phyloP scores from a whole-genome alignment of 2,888 invertebrate genomes.

The Lasioglossum oenotherae region DNA sequence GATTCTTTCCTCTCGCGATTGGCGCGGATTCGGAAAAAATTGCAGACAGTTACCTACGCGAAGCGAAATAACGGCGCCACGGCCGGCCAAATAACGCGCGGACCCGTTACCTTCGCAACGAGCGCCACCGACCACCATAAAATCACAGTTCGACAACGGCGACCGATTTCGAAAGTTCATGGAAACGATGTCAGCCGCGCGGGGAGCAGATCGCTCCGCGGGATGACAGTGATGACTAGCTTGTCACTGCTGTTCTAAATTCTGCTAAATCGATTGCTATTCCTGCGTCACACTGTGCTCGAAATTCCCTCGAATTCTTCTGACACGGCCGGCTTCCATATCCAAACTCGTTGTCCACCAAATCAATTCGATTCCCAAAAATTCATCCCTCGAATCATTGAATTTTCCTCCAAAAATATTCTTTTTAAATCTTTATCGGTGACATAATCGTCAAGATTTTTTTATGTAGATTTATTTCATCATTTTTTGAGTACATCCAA shows the following conservation, averaged over 20 bases:
- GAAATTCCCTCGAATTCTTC: neutral
- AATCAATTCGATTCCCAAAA: neutral
- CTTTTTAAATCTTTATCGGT: no score
- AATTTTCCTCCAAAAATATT: no score
- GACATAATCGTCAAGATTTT: no score
- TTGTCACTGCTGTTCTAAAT: slow-evolving; percentile 19
- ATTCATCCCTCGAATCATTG: neutral
- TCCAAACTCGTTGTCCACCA: neutral
- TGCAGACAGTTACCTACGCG: slow-evolving; percentile 56
- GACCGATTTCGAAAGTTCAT: slow-evolving; percentile 47
- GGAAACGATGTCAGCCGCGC: slow-evolving; percentile 42
- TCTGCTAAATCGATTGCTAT: slow-evolving; percentile 7
- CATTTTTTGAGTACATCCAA: neutral
- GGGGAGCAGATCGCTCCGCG: slow-evolving; percentile 19
- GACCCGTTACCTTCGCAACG: slow-evolving; percentile 62
- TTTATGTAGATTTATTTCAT: no score
- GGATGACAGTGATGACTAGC: slow-evolving; percentile 39
- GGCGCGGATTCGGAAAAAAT: slow-evolving; percentile 45
- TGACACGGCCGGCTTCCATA: neutral
- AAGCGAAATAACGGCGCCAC: slow-evolving; percentile 60
- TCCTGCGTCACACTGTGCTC: no score
- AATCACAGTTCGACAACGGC: slow-evolving; percentile 31
- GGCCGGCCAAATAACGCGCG: slow-evolving; percentile 56
- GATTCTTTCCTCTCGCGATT: slow-evolving; percentile 34
- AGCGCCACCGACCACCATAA: slow-evolving; percentile 27